A percentile compares a stretch with the other conserved stretches of the same genome.
These are phyloP conservation scores for Drosophila hamatofila DNA, from an alignment of 2,888 invertebrate genomes.

Conservation along the genomic window DNA sequence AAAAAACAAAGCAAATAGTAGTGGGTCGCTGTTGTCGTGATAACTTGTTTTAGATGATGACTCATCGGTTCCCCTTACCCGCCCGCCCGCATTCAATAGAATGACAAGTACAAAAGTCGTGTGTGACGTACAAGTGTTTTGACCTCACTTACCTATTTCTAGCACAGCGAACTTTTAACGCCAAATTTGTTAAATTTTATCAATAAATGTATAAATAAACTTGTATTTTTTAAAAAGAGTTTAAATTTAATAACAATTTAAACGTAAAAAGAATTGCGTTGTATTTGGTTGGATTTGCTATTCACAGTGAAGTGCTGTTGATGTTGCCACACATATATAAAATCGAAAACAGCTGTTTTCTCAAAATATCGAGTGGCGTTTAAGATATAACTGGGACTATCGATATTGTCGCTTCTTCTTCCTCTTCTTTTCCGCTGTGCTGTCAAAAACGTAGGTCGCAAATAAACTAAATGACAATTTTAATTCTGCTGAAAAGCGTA, in stretches of 20 bases:
- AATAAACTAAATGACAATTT: slow-evolving; percentile 31
- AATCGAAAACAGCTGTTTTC: slow-evolving; percentile 34
- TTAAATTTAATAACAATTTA: slow-evolving; percentile 9
- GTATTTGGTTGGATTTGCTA: slow-evolving; percentile 29
- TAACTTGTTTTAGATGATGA: slow-evolving; percentile 64
- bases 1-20: slow-evolving; percentile 24
- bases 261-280: slow-evolving; percentile 40
- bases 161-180: neutral
- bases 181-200: neutral
- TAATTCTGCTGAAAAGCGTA: slow-evolving; percentile 47
- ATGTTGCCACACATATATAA: slow-evolving; percentile 37
- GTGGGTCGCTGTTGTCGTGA: slow-evolving; percentile 47
- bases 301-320: slow-evolving; percentile 26
- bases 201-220: neutral
- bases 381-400: slow-evolving; percentile 1
- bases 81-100: slow-evolving; percentile 9
- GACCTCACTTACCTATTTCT: slow-evolving; percentile 34
- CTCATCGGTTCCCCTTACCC: slow-evolving; percentile 41
- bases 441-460: slow-evolving; percentile 83
- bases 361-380: slow-evolving; percentile 17
- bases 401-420: slow-evolving; percentile 49
- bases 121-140: neutral
- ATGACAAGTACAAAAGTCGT: neutral
- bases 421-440: slow-evolving; percentile 82
- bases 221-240: neutral